Evolutionary conservation across 2,888 invertebrate genomes (phyloP), one percentile per base, ranked within the genome.

Genomic region (Gordius sp.): DNA sequence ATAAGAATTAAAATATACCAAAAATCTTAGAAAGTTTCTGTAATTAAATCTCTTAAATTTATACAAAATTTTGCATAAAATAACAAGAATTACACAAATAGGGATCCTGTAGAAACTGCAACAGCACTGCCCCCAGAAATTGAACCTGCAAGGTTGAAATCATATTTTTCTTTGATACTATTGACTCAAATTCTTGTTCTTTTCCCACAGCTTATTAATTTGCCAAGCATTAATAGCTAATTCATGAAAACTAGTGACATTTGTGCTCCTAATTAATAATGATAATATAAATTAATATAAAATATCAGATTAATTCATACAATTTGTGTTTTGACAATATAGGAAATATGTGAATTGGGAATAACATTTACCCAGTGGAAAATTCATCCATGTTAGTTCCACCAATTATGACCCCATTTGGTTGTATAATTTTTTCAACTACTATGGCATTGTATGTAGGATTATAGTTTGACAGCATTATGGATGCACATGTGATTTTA

Each of bases 371-470:
- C 64, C 97, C 97, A 93, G 97, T 97, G 0, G 82, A 89, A 75
- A 89, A 99, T 72, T 97, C 86, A 71, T 99, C 97, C 69, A 97
- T 75, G 71, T 99, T 97, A 25, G 86, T 82, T 75, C 97, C 97
- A 0, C 93, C 97, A 27, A 91, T 71, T 1, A 91, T 68, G 61
- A 85, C 73, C 2, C 81, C 81, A 0, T 85, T 84, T 13, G 81
- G 77, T 28, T 75, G 61, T 39, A 67, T 68, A 41, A 93, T 71
- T 63, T 76, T 77, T 20, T 80, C 72, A 58, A 82, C 85, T 1
- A 89, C 81, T 0, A 91, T 91, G 0, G 93, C 84, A 68, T 82
- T 78, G 65, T 91, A 97, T 0, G 81, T 77, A 0, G 97, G 83
- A 1, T 76, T 67, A 68, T 86, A 97, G 66, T 81, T 77, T 62